Evolutionary conservation across 2,888 invertebrate genomes (phyloP).

Genomic region (Oscheius sp.): DNA sequence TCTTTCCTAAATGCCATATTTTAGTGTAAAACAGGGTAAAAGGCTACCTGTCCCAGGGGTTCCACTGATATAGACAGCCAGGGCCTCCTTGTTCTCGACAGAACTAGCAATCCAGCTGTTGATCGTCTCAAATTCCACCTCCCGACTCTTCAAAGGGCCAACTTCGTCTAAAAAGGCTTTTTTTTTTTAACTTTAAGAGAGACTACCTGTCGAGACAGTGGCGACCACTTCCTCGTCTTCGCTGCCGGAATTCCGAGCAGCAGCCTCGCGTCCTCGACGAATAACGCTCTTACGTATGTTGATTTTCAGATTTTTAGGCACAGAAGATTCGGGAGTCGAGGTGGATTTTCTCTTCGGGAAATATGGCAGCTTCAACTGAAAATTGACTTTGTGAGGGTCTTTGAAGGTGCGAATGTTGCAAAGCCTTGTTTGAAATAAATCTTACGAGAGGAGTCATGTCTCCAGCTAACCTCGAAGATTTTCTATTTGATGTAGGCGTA

Average conservation of each 20-base stretch:
- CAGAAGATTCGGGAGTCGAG: background rate
- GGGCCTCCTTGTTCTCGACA: slow-evolving; percentile 80
- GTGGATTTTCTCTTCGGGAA: background rate
- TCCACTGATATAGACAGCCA: slow-evolving; percentile 91
- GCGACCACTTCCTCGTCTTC: background rate
- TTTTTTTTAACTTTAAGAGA: background rate
- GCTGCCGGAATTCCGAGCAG: background rate
- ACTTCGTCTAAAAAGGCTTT: slow-evolving; percentile 6
- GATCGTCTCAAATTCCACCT: slow-evolving; percentile 82
- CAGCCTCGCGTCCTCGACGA: slow-evolving; percentile 11
- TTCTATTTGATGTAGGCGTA: background rate
- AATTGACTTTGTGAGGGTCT: background rate
- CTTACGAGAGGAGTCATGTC: background rate
- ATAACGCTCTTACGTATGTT: slow-evolving; percentile 10
- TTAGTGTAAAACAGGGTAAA: slow-evolving; percentile 75
- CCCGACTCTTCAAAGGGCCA: slow-evolving; percentile 79
- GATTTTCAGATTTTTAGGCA: background rate
- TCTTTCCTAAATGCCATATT: slow-evolving; percentile 53
- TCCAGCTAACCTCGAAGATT: background rate
- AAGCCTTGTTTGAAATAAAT: no score
- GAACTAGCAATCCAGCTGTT: slow-evolving; percentile 81
- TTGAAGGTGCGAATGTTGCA: no score
- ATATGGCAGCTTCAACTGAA: background rate
- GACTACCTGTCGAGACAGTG: background rate
- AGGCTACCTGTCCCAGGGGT: slow-evolving; percentile 93